Base-by-base conservation (phyloP, 2,113 vertebrate species). In the Cheirogaleus medius region DNA sequence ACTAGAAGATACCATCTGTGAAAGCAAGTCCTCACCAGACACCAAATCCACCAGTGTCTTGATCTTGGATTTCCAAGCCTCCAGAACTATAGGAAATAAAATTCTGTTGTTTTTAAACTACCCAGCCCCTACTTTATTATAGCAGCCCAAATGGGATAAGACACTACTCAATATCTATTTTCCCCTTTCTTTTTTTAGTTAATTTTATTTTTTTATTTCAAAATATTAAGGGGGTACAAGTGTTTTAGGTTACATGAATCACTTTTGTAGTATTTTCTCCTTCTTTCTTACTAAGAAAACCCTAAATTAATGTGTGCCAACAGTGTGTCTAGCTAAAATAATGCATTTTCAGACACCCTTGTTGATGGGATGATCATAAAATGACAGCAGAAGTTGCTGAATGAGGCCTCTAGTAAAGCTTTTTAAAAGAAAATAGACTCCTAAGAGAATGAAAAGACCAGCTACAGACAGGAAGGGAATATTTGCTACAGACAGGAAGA, bases 351-450 rank as follows among this genome's bases (percentile, higher is more conserved):
- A 54, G 76, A 69, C 1, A 8, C 8, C 15, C 25, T 44, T 52
- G 63, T 17, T 80, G 49, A 37, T 68, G 37, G 64, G 63, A 73
- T 20, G 52, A 44, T 85, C 88, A 56, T 9, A 20, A 76, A 23
- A 87, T 37, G 37, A 32, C 42, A 87, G 7, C n/a, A 64, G n/a
- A 71, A 81, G 64, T 39, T 85, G 25, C 69, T 64, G 12, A 12
- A n/a, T n/a, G 60, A 69, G 12, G 6, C 25, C 58, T 87, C 37
- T 21, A 10, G 34, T 34, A 52, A 90, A 80, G 37, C 49, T 94
- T 94, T 96, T 87, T 78, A n/a, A 87, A 91, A 87, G 60, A 81
- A n/a, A 49, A 63, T 52, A 86, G 82, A 56, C 23, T 66, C 32
- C 47, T 6, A 83, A 83, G 13, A 83, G 32, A 76, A 20, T 11